phyloP scores from a whole-genome alignment of 2,113 vertebrate species.

The Candoia aspera region DNA sequence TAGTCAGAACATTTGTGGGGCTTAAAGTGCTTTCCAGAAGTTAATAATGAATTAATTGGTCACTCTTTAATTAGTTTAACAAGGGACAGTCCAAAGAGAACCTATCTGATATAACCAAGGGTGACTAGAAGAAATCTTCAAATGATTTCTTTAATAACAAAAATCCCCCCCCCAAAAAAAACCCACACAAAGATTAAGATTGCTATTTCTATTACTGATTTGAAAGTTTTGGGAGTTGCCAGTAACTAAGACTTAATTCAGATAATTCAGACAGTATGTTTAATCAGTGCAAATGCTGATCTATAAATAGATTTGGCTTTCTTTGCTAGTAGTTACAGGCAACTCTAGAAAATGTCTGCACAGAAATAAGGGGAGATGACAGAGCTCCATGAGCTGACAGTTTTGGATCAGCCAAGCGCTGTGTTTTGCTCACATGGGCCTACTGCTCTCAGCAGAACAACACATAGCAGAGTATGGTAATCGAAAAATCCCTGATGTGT shows the following conservation, averaged over 20 bases:
- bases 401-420: background rate
- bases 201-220: background rate
- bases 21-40: background rate
- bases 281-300: background rate
- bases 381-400: background rate
- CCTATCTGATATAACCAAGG: background rate
- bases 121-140: background rate
- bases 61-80: slow-evolving; percentile 4
- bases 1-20: background rate
- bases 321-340: background rate
- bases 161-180: background rate
- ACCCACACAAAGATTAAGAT: background rate
- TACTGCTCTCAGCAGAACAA: background rate
- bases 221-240: background rate
- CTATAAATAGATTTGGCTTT: background rate
- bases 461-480: background rate
- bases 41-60: background rate
- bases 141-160: background rate
- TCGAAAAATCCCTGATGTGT: background rate
- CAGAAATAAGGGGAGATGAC: background rate
- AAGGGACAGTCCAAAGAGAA: background rate
- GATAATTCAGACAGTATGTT: background rate
- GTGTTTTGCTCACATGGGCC: background rate
- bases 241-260: background rate
- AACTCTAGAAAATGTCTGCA: background rate